Evolutionary conservation across 2,113 vertebrate genomes (phyloP).

Genomic region (Gallinago paraguaiae): DNA sequence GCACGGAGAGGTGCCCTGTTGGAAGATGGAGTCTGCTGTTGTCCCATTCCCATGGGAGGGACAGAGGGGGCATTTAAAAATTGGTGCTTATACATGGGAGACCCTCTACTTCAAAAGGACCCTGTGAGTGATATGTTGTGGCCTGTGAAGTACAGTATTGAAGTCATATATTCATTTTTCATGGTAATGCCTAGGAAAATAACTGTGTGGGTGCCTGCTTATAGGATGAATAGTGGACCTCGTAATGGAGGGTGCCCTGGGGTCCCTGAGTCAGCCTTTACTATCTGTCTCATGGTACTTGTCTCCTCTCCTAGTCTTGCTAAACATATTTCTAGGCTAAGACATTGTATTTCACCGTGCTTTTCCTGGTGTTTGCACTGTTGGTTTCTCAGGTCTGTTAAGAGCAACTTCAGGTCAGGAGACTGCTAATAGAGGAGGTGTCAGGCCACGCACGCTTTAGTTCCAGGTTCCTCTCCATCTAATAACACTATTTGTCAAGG

Average conservation of each 20-base stretch:
- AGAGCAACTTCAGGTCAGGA: neutral
- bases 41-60: neutral
- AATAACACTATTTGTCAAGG: conserved; percentile 59
- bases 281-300: neutral
- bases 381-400: conserved; percentile 50
- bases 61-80: neutral
- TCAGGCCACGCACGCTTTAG: neutral
- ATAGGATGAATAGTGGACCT: neutral
- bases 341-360: neutral
- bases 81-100: neutral
- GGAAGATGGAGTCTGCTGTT: neutral
- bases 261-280: neutral
- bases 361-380: conserved; percentile 10
- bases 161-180: neutral
- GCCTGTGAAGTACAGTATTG: neutral
- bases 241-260: neutral
- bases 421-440: conserved; percentile 24
- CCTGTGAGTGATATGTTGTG: neutral
- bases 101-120: neutral
- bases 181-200: neutral
- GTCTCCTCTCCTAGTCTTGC: neutral
- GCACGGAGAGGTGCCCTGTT: rapidly evolving
- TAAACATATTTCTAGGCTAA: neutral
- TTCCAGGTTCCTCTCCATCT: conserved; percentile 21
- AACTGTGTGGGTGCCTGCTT: neutral